These are phyloP conservation scores for Crocallis elinguaria DNA, from an alignment of 2,888 invertebrate genomes.

Conservation along the genomic window DNA sequence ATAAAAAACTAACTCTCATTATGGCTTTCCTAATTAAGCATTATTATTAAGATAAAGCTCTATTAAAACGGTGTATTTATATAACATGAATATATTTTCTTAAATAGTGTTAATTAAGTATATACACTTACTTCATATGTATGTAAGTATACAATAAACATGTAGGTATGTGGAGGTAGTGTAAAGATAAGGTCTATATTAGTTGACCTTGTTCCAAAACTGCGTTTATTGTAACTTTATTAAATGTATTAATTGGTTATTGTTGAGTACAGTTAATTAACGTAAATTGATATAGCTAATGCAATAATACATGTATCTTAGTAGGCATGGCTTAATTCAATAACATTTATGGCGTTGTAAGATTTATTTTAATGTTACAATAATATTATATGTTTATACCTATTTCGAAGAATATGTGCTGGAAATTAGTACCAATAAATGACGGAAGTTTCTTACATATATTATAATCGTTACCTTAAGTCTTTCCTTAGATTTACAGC, in stretches of 20 bases:
- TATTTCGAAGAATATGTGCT: neutral
- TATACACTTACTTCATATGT: neutral
- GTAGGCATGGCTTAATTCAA: constrained; percentile 9
- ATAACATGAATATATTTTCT: too few relatives aligned
- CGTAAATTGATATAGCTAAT: constrained; percentile 35
- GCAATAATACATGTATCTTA: constrained; percentile 30
- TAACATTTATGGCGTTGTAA: constrained; percentile 13
- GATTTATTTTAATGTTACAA: constrained; percentile 32
- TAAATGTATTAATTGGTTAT: constrained; percentile 36
- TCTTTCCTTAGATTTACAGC: too few relatives aligned
- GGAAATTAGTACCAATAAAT: neutral
- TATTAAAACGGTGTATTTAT: too few relatives aligned
- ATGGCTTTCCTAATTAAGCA: too few relatives aligned
- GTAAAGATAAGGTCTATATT: constrained; percentile 26
- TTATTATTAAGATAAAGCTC: too few relatives aligned
- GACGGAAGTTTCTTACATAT: too few relatives aligned
- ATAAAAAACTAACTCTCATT: too few relatives aligned
- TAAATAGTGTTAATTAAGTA: neutral
- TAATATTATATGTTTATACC: neutral
- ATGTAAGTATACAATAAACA: neutral
- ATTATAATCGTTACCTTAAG: too few relatives aligned
- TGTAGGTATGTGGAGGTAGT: neutral
- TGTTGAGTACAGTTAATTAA: constrained; percentile 36
- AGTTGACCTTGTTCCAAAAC: constrained; percentile 38
- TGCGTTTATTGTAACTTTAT: constrained; percentile 24